Evolutionary conservation across 64 coral and sea anemone genomes (phyloP).

Genomic region (Exaiptasia diaphana): DNA sequence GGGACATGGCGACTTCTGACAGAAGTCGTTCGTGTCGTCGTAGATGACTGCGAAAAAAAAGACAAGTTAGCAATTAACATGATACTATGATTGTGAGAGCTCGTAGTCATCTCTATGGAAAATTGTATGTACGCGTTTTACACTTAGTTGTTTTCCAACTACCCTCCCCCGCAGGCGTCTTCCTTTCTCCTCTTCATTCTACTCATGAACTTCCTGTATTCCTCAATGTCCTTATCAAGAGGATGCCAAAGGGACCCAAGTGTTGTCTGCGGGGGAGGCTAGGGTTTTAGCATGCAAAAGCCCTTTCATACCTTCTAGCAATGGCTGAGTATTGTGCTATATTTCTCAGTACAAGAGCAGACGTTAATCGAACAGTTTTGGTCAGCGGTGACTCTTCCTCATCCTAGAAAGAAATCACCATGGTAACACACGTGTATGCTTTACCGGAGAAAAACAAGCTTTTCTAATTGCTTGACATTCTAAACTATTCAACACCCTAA

Average conservation of each 20-base stretch:
- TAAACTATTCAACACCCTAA: too few relatives aligned
- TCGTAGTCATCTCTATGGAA: neutral
- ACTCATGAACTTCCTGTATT: too few relatives aligned
- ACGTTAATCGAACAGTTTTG: slow-evolving; percentile 86
- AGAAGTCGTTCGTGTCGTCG: slow-evolving; percentile 69
- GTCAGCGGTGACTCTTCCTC: slow-evolving; percentile 94
- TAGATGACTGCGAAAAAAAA: slow-evolving; percentile 46
- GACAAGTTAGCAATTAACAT: neutral
- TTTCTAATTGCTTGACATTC: too few relatives aligned
- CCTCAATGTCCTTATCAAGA: too few relatives aligned
- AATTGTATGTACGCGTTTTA: neutral
- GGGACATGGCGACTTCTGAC: slow-evolving; percentile 83
- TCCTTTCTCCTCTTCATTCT: too few relatives aligned
- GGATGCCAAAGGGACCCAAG: too few relatives aligned
- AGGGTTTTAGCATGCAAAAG: too few relatives aligned
- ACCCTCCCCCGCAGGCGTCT: neutral
- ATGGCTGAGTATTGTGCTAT: slow-evolving; percentile 82
- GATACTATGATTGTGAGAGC: neutral
- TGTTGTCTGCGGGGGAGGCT: too few relatives aligned
- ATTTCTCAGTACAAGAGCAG: slow-evolving; percentile 91
- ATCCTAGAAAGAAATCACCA: slow-evolving; percentile 34
- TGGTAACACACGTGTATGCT: too few relatives aligned
- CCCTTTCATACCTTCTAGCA: slow-evolving; percentile 75
- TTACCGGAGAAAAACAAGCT: too few relatives aligned
- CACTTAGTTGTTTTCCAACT: too few relatives aligned